Evolutionary conservation across 2,888 invertebrate genomes (phyloP).

Genomic region (Baccha elongata): DNA sequence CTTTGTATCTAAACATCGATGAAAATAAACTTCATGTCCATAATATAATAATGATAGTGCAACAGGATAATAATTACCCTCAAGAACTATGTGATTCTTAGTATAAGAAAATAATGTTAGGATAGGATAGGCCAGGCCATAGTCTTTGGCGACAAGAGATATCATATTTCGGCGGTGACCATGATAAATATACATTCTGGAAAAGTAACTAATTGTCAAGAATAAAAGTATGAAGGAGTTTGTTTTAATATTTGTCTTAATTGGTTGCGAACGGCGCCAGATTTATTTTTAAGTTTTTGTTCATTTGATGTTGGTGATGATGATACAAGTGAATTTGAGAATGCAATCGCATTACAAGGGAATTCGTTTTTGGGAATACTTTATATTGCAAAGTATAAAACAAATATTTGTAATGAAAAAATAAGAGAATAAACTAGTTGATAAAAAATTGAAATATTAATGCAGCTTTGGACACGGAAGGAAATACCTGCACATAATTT

Average conservation of each 20-base stretch:
- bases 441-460: too few relatives aligned
- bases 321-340: conserved; percentile 27
- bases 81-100: conserved; percentile 24
- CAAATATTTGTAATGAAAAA: too few relatives aligned
- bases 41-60: conserved; percentile 68
- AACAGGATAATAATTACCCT: conserved; percentile 61
- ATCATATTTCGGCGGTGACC: conserved; percentile 70
- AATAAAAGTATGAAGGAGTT: conserved; percentile 52
- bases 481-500: too few relatives aligned
- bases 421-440: too few relatives aligned
- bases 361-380: background rate
- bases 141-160: conserved; percentile 55
- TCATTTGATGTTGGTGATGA: conserved; percentile 11
- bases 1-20: conserved; percentile 52
- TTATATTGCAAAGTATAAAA: too few relatives aligned
- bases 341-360: background rate
- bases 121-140: conserved; percentile 36
- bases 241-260: conserved; percentile 43
- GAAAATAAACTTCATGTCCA: conserved; percentile 29
- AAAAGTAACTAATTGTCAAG: conserved; percentile 12
- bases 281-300: conserved; percentile 46
- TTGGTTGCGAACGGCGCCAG: conserved; percentile 55
- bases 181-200: conserved; percentile 25
- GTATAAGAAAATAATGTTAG: background rate
- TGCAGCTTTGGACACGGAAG: too few relatives aligned